These are phyloP conservation scores for Malaclemys terrapin DNA, from an alignment of 2,113 vertebrate species.

Conservation along the genomic window DNA sequence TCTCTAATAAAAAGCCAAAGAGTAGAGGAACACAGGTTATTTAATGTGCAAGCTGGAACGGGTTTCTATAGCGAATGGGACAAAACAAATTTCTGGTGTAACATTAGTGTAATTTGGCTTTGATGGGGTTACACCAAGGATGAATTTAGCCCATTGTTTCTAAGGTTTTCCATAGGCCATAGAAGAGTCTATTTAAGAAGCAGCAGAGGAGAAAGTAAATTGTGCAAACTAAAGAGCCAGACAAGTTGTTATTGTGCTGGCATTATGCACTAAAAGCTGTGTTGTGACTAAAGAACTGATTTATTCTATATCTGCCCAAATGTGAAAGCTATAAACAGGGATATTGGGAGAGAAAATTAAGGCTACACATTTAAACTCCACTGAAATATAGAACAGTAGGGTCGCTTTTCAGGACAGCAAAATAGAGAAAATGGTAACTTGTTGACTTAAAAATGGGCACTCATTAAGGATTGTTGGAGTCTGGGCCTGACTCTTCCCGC, in stretches of 20 bases:
- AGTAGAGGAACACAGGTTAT: background rate
- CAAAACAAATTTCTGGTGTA: fast-evolving
- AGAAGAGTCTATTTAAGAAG: constrained; percentile 9
- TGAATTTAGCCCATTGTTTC: background rate
- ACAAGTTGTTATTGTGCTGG: background rate
- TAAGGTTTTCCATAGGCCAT: background rate
- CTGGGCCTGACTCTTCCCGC: background rate
- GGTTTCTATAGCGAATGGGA: background rate
- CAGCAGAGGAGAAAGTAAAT: background rate
- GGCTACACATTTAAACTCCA: background rate
- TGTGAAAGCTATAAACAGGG: constrained; percentile 2
- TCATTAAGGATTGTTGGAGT: background rate
- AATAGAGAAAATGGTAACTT: background rate
- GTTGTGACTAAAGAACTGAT: background rate
- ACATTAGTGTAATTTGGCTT: background rate
- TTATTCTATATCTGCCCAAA: background rate
- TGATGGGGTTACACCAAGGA: background rate
- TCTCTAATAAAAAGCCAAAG: background rate
- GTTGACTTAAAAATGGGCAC: background rate
- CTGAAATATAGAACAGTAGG: background rate
- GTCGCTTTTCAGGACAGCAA: background rate
- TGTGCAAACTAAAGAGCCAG: background rate
- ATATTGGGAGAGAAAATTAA: background rate
- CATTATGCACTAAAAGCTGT: background rate
- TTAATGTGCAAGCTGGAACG: background rate